These are phyloP conservation scores for Tiaroga cobitis DNA, from an alignment of 2,797 vertebrate genomes.

Conservation along the genomic window DNA sequence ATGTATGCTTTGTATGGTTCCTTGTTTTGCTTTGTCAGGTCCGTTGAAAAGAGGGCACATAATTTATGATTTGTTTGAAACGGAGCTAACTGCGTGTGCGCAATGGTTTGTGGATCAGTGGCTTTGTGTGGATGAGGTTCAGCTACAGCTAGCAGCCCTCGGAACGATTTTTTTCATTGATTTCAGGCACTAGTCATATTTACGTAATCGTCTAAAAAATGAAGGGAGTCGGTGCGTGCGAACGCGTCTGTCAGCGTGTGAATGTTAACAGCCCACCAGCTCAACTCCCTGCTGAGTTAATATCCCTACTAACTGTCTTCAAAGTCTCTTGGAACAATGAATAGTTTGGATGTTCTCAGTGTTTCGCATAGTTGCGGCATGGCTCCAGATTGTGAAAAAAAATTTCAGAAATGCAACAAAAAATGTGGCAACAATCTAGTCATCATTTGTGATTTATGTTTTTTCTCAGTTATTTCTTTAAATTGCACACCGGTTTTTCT, in stretches of 20 bases:
- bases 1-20: constrained; percentile 45
- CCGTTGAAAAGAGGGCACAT: constrained; percentile 37
- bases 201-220: constrained; percentile 41
- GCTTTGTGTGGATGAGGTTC: constrained; percentile 34
- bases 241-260: constrained; percentile 35
- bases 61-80: constrained; percentile 48
- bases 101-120: constrained; percentile 28
- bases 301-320: constrained; percentile 32
- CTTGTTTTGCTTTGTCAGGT: constrained; percentile 42
- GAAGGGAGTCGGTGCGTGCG: constrained; percentile 38
- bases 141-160: constrained; percentile 30
- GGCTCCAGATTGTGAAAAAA: neutral
- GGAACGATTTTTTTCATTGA: neutral
- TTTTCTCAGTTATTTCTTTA: neutral
- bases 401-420: neutral
- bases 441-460: neutral
- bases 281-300: constrained; percentile 46
- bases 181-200: constrained; percentile 29
- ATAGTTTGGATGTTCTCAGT: constrained; percentile 23
- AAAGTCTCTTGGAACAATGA: constrained; percentile 17
- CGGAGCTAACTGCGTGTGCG: constrained; percentile 30
- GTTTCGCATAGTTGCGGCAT: neutral
- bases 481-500: neutral
- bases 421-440: neutral
- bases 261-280: constrained; percentile 47